Percentiles rank a stretch among this genome's conserved stretches.
These are phyloP conservation scores for Sebastes vulpes DNA, from an alignment of 2,797 vertebrate genomes.

Conservation along the genomic window DNA sequence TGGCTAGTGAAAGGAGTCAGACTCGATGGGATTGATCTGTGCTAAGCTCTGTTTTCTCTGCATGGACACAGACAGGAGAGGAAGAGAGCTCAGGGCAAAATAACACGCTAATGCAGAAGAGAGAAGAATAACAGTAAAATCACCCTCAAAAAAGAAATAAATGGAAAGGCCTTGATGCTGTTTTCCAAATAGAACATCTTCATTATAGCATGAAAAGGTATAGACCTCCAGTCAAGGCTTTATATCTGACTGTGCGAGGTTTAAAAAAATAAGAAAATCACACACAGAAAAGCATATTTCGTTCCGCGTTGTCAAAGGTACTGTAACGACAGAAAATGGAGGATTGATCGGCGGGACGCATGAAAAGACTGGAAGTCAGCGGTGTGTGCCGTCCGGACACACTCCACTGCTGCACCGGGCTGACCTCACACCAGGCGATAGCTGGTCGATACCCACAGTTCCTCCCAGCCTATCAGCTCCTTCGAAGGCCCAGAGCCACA, in stretches of 20 bases:
- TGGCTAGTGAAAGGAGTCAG: slow-evolving; percentile 81
- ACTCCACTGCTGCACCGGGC: slow-evolving; percentile 67
- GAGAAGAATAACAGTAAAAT: slow-evolving; percentile 22
- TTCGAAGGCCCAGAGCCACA: slow-evolving; percentile 76
- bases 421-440: slow-evolving; percentile 79
- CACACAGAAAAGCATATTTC: slow-evolving; percentile 18
- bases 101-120: slow-evolving; percentile 24
- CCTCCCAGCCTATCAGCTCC: slow-evolving; percentile 80
- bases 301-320: slow-evolving; percentile 25
- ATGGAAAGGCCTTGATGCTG: neutral
- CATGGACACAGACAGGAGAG: slow-evolving; percentile 68
- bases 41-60: slow-evolving; percentile 83
- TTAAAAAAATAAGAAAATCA: slow-evolving; percentile 42
- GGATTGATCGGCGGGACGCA: slow-evolving; percentile 62
- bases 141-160: neutral
- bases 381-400: slow-evolving; percentile 74
- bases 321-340: slow-evolving; percentile 29
- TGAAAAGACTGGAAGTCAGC: slow-evolving; percentile 64
- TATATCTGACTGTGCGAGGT: slow-evolving; percentile 1
- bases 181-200: slow-evolving; percentile 36
- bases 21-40: slow-evolving; percentile 85
- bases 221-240: slow-evolving; percentile 4
- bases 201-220: slow-evolving; percentile 18
- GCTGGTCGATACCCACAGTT: slow-evolving; percentile 78
- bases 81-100: slow-evolving; percentile 48